Conservation (phyloP, 2,797 vertebrate genomes). For the Chloroceryle amazona region DNA sequence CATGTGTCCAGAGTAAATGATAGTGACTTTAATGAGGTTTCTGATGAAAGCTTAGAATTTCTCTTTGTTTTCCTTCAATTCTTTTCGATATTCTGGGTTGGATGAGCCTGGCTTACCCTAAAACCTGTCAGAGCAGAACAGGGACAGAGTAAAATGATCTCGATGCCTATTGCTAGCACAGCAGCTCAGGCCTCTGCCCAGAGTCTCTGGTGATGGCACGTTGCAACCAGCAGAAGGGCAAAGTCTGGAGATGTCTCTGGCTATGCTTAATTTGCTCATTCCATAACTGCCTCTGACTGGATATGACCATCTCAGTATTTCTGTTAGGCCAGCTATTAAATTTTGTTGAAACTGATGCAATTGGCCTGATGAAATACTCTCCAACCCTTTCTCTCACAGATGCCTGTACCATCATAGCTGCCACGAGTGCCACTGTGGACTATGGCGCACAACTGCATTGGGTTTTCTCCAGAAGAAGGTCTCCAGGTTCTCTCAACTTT, state of each 20-base stretch:
- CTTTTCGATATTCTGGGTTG: not conserved
- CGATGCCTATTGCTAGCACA: not conserved
- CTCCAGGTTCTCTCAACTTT: not conserved
- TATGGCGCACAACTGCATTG: not conserved
- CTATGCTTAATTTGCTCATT: not conserved
- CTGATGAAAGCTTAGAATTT: not conserved
- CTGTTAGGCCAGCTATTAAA: not conserved
- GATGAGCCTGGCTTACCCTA: not conserved
- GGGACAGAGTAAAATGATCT: not conserved
- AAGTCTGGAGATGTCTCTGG: not conserved
- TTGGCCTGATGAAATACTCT: not conserved
- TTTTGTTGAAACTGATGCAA: not conserved
- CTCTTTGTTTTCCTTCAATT: constrained; percentile 22
- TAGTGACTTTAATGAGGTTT: not conserved
- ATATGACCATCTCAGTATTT: not conserved
- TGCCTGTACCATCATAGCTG: not conserved
- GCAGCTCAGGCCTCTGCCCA: not conserved
- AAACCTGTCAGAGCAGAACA: not conserved
- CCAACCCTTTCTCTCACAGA: not conserved
- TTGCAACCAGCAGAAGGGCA: not conserved
- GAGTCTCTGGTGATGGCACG: not conserved
- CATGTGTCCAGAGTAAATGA: not conserved
- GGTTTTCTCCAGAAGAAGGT: not conserved
- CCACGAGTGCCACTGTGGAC: rapidly evolving
- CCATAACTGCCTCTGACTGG: not conserved